Evolutionary conservation across 2,113 vertebrate species (phyloP).

Genomic region (Thamnaconus septentrionalis): DNA sequence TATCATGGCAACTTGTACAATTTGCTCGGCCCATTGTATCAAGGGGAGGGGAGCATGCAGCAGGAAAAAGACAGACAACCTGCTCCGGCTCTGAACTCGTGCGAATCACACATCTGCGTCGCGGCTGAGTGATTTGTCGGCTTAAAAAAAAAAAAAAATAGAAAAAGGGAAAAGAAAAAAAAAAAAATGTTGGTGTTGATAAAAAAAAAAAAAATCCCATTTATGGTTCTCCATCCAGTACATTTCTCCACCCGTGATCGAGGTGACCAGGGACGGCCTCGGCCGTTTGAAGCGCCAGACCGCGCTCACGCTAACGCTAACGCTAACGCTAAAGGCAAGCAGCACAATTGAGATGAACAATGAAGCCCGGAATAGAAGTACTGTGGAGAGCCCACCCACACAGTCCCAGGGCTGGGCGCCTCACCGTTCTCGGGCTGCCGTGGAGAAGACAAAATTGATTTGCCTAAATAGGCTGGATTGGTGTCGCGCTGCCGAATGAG

Average conservation of each 20-base stretch:
- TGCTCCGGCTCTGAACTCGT: not conserved
- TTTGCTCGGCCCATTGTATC: not conserved
- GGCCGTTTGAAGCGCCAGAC: not conserved
- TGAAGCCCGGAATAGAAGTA: too few relatives aligned
- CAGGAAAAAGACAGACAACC: too few relatives aligned
- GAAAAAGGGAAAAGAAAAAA: too few relatives aligned
- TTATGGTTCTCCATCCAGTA: not conserved
- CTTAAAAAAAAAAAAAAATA: not conserved
- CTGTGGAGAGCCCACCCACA: not conserved
- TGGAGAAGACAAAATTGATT: constrained; percentile 45
- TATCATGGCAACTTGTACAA: too few relatives aligned
- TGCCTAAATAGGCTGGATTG: constrained; percentile 41
- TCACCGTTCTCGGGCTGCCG: constrained; percentile 35
- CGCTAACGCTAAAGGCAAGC: too few relatives aligned
- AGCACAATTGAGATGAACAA: too few relatives aligned
- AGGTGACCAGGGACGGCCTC: constrained; percentile 12
- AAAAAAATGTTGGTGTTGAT: constrained; percentile 14
- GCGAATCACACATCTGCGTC: not conserved
- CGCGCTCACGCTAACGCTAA: not conserved
- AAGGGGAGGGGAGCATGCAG: not conserved
- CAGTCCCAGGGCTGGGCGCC: constrained; percentile 11
- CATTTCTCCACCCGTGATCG: not conserved
- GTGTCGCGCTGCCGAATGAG: constrained; percentile 6
- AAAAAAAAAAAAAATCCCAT: constrained; percentile 38
- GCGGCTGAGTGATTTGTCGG: not conserved